phyloP scores from a whole-genome alignment of 2,888 invertebrate genomes.

The Cephus pulcher region DNA sequence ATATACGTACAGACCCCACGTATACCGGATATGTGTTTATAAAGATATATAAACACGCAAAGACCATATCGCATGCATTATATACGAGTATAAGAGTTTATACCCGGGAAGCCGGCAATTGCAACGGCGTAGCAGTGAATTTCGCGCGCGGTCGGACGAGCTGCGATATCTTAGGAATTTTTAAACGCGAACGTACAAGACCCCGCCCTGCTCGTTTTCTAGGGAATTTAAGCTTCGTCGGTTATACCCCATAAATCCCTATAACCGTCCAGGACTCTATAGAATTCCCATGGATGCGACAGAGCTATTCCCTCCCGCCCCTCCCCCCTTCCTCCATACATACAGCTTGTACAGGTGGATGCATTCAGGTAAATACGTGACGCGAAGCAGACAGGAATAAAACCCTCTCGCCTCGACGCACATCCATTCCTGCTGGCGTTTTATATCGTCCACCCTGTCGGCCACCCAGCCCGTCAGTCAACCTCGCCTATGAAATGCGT shows the following conservation, averaged over 20 bases:
- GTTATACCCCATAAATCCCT: not conserved
- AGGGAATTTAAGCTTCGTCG: not conserved
- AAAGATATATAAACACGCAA: not conserved
- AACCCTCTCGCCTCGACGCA: not conserved
- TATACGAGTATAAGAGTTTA: conserved; percentile 43
- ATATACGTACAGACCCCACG: conserved; percentile 22
- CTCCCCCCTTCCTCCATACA: not conserved
- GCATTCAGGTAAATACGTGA: not conserved
- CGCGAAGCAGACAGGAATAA: not conserved
- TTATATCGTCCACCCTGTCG: not conserved
- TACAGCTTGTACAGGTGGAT: not conserved
- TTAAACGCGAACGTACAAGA: conserved; percentile 47
- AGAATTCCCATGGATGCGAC: not conserved
- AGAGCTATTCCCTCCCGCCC: not conserved
- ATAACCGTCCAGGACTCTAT: not conserved
- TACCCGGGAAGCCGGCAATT: conserved; percentile 47
- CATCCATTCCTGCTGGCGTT: not conserved
- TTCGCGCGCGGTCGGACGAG: conserved; percentile 35
- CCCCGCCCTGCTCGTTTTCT: not conserved
- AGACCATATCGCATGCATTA: not conserved
- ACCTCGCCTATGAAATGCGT: too few species aligned
- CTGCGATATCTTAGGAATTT: conserved; percentile 57
- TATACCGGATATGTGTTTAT: not conserved
- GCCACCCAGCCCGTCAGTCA: too few species aligned
- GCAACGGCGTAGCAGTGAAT: conserved; percentile 42